These are phyloP conservation scores for Phlogophora meticulosa DNA, from an alignment of 2,888 invertebrate species.

Conservation along the genomic window DNA sequence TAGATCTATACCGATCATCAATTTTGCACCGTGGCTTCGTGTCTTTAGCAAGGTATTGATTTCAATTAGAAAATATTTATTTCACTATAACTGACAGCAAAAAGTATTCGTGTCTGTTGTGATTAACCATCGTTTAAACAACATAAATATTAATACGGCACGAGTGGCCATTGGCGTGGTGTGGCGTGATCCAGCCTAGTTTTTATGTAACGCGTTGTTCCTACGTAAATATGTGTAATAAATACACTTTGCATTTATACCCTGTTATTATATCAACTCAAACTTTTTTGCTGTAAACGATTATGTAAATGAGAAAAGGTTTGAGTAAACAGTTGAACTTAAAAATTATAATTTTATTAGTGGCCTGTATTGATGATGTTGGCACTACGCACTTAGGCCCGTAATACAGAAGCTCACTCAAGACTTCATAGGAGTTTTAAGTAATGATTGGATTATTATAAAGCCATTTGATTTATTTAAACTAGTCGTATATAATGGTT, in stretches of 20 bases:
- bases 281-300: slow-evolving; percentile 52
- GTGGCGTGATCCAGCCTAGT: slow-evolving; percentile 78
- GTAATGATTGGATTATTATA: too few species aligned
- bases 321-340: slow-evolving; percentile 52
- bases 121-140: slow-evolving; percentile 87
- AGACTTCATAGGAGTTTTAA: too few species aligned
- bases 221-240: slow-evolving; percentile 65
- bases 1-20: slow-evolving; percentile 12
- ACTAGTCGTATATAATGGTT: too few species aligned
- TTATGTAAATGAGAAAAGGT: slow-evolving; percentile 48
- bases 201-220: slow-evolving; percentile 68
- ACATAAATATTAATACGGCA: slow-evolving; percentile 86
- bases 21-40: slow-evolving; percentile 37
- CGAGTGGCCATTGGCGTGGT: slow-evolving; percentile 77
- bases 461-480: too few species aligned
- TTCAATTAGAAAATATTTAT: slow-evolving; percentile 65
- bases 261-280: slow-evolving; percentile 56
- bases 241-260: slow-evolving; percentile 60
- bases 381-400: too few species aligned
- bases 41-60: slow-evolving; percentile 55
- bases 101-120: slow-evolving; percentile 78
- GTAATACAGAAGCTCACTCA: too few species aligned
- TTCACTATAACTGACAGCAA: slow-evolving; percentile 61
- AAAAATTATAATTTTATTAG: slow-evolving; percentile 49
- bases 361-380: slow-evolving; percentile 24